A percentile compares a stretch with the other conserved stretches of the same genome.
These are phyloP conservation scores for Odobenus rosmarus DNA, from an alignment of 2,113 vertebrate genomes.

Conservation along the genomic window DNA sequence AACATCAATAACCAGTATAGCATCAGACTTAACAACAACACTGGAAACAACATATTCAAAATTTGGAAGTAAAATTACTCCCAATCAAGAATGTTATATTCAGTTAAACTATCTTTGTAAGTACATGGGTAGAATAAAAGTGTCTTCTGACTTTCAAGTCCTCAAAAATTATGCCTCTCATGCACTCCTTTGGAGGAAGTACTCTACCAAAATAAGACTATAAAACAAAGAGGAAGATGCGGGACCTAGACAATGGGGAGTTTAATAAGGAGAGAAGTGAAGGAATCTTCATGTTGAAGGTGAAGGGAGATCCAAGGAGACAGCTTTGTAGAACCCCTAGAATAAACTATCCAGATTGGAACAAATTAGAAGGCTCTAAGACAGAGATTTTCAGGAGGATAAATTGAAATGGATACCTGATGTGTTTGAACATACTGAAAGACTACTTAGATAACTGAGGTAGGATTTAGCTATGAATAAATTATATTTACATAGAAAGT, in stretches of 20 bases:
- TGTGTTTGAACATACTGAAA: background rate
- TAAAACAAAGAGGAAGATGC: background rate
- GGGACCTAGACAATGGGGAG: background rate
- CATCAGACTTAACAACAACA: background rate
- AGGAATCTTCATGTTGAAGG: background rate
- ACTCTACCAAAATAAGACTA: background rate
- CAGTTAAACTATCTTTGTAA: background rate
- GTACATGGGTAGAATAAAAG: background rate
- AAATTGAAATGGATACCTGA: background rate
- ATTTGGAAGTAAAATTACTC: background rate
- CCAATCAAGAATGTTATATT: background rate
- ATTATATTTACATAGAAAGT: background rate
- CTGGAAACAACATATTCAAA: background rate
- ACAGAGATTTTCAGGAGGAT: background rate
- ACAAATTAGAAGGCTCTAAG: background rate
- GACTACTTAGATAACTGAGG: background rate
- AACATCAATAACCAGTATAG: background rate
- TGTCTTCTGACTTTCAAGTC: background rate
- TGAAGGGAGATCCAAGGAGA: background rate
- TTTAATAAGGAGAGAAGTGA: background rate
- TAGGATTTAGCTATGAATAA: background rate
- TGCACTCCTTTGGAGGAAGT: background rate
- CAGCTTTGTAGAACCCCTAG: background rate
- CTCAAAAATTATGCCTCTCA: background rate
- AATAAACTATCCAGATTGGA: background rate